These are phyloP conservation scores for Coptodon rendalli DNA, from an alignment of 2,113 vertebrate genomes.

Conservation along the genomic window DNA sequence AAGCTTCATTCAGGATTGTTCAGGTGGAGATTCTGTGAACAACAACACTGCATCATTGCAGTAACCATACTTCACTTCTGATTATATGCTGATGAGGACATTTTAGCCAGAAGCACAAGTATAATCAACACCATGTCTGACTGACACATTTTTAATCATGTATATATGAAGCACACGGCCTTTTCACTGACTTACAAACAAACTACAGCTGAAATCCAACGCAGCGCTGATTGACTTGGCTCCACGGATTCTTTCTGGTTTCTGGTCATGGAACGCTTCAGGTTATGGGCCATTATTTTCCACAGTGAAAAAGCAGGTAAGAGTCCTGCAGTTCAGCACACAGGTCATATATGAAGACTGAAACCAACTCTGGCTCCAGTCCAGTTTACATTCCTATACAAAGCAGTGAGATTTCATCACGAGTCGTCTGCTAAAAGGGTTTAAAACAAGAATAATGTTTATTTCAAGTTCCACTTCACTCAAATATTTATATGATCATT, in stretches of 20 bases:
- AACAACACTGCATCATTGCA: too few species aligned
- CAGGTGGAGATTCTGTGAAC: too few species aligned
- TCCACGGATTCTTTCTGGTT: background rate
- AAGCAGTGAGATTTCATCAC: conserved; percentile 17
- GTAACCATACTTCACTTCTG: too few species aligned
- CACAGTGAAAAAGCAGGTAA: background rate
- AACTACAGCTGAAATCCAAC: background rate
- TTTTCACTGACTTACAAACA: background rate
- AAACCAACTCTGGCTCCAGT: background rate
- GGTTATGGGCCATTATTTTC: background rate
- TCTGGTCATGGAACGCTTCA: background rate
- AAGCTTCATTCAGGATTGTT: too few species aligned
- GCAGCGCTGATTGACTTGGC: background rate
- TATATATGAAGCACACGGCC: too few species aligned
- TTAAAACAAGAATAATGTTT: conserved; percentile 44
- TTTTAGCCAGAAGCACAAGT: too few species aligned
- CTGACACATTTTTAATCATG: too few species aligned
- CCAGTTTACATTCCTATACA: background rate
- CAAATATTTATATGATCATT: conserved; percentile 67
- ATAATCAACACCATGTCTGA: too few species aligned
- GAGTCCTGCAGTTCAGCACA: background rate
- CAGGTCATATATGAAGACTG: background rate
- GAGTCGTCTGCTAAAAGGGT: conserved; percentile 48
- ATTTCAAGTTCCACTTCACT: conserved; percentile 51
- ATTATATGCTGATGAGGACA: too few species aligned